Base-by-base conservation (phyloP, 2,888 invertebrate genomes). In the Caenorhabditis imperialis region DNA sequence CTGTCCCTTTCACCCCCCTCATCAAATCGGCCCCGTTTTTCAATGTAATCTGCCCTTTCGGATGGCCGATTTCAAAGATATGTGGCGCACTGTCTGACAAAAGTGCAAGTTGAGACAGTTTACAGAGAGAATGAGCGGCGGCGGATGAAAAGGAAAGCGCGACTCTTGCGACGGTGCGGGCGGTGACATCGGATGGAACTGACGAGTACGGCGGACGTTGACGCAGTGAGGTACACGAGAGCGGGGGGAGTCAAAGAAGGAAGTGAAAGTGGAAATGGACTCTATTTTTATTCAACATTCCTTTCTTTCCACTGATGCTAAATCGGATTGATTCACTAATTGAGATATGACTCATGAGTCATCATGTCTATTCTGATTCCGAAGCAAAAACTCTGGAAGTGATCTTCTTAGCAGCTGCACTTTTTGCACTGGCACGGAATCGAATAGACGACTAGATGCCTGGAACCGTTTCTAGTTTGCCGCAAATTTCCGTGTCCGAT, bases 21-120 rank as follows among this genome's bases (percentile, higher is more conserved):
- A n/a, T n/a, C 55, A 57, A 57, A 37, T 50, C 51, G 67, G 20
- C 57, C 67, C 37, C 67, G 67, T 67, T 67, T 67, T 67, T 67
- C 67, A 67, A 45, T 57, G 35, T 65, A 47, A 55, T 44, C 57
- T 57, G 57, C 67, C 50, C 57, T 67, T 67, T 67, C 51, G 45
- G 57, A 48, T 33, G 14, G 16, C 37, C 51, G 67, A 57, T 67
- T 67, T 50, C 35, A 16, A 30, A 55, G 63, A 63, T 63, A 63
- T 18, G 48, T 12, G 37, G 27, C 63, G 47, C 30, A 20, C 18
- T 67, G 57, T 67, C 67, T 67, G 67, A 67, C 67, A 67, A 57
- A 67, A 57, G 67, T 57, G 44, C 67, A 67, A 42, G 38, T 18
- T n/a, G 50, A 27, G 50, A 12, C 35, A 44, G 30, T 50, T 55